phyloP scores from a whole-genome alignment of 2,797 vertebrate genomes.

The Petrocephalus schoutedeni region DNA sequence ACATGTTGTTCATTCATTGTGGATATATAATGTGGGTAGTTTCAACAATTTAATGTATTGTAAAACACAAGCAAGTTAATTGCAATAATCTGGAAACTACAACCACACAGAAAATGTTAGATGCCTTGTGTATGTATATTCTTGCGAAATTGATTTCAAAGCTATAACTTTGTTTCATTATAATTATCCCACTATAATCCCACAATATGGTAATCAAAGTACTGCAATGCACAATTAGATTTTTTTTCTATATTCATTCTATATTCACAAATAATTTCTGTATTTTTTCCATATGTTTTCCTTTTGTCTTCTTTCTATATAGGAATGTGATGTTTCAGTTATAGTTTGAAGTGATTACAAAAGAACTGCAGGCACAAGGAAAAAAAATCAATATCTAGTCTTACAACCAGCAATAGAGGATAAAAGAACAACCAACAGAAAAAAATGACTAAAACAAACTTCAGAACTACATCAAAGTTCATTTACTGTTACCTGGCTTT shows the following conservation, averaged over 20 bases:
- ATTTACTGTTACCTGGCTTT: constrained; percentile 11
- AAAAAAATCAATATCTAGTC: constrained; percentile 29
- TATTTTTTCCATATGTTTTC: neutral
- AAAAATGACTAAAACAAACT: constrained; percentile 14
- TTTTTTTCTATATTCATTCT: neutral
- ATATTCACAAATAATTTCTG: neutral
- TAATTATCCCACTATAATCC: neutral
- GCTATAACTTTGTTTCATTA: neutral
- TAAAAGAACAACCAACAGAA: constrained; percentile 13
- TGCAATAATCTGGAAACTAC: neutral
- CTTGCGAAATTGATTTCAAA: neutral
- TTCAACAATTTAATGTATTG: neutral
- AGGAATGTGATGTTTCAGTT: neutral
- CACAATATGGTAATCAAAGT: neutral
- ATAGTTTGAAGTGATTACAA: constrained; percentile 23
- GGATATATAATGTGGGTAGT: neutral
- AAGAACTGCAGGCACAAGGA: constrained; percentile 14
- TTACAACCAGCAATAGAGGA: constrained; percentile 7
- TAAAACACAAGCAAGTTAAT: neutral
- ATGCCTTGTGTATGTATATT: neutral
- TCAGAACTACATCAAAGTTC: constrained; percentile 17
- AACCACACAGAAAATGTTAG: neutral
- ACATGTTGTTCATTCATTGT: neutral
- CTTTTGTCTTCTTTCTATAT: constrained; percentile 2
- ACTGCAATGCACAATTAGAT: neutral